A percentile compares a stretch with the other conserved stretches of the same genome.
phyloP scores from a whole-genome alignment of 2,113 vertebrate species.

The Coturnix japonica region DNA sequence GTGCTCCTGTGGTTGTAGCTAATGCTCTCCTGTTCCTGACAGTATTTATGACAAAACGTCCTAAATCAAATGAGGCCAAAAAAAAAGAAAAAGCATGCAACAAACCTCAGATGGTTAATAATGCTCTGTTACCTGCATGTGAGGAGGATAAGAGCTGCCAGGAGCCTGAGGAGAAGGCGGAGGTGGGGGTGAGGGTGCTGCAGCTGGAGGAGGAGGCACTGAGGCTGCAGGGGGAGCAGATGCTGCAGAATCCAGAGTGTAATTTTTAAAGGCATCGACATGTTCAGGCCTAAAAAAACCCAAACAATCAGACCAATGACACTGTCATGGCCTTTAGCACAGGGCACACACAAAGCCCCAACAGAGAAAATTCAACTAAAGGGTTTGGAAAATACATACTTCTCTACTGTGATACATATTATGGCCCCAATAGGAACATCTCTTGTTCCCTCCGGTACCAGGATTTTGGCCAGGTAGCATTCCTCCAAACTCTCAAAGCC shows the following conservation, averaged over 20 bases:
- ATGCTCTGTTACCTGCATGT: conserved; percentile 86
- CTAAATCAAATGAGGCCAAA: neutral
- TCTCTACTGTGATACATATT: conserved; percentile 97
- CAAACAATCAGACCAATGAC: neutral
- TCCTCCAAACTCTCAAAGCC: conserved; percentile 95
- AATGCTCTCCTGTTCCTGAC: neutral
- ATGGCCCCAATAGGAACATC: conserved; percentile 89
- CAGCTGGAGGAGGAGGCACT: conserved; percentile 67
- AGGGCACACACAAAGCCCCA: neutral
- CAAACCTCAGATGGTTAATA: neutral
- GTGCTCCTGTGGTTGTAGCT: neutral
- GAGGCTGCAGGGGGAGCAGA: conserved; percentile 73
- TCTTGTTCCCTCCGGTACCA: conserved; percentile 92
- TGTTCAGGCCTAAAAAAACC: conserved; percentile 74
- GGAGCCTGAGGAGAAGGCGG: conserved; percentile 83
- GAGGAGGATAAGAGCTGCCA: conserved; percentile 93
- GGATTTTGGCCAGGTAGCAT: conserved; percentile 96
- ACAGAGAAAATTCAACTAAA: neutral
- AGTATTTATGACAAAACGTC: neutral
- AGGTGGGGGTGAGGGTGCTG: conserved; percentile 70
- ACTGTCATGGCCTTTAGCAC: neutral
- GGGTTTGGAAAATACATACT: conserved; percentile 73
- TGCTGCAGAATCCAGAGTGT: conserved; percentile 83
- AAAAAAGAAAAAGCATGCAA: neutral
- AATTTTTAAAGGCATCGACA: conserved; percentile 90